These are phyloP conservation scores for Plusia festucae DNA, from an alignment of 2,888 invertebrate genomes.

Conservation along the genomic window DNA sequence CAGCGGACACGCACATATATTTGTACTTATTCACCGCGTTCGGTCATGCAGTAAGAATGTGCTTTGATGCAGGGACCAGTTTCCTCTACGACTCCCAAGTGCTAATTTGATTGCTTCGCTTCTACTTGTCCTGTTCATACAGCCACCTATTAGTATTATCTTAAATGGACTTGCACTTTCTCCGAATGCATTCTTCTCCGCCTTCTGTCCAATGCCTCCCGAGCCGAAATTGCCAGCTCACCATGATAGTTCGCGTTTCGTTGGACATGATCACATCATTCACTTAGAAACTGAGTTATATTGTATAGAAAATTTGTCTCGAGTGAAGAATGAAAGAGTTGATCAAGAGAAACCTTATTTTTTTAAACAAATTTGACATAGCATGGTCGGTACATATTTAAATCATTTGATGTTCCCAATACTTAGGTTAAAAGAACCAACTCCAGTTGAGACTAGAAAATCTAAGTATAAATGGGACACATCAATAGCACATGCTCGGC, in stretches of 20 bases:
- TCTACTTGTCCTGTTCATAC: neutral
- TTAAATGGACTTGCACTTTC: too few species aligned
- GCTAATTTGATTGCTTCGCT: neutral
- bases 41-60: neutral
- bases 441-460: neutral
- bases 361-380: too few species aligned
- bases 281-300: neutral
- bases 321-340: neutral
- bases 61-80: neutral
- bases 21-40: constrained; percentile 23
- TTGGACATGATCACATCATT: too few species aligned
- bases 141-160: too few species aligned
- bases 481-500: constrained; percentile 13
- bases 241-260: neutral
- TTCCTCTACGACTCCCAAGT: neutral
- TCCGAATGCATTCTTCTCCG: too few species aligned
- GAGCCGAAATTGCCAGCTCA: neutral
- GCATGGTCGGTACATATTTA: too few species aligned
- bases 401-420: too few species aligned
- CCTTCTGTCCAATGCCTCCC: too few species aligned
- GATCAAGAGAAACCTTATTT: neutral
- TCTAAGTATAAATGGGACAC: constrained; percentile 6
- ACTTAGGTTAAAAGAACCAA: neutral
- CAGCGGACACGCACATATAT: constrained; percentile 20
- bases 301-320: neutral